Percentiles rank a stretch among this genome's conserved stretches.
phyloP scores from a whole-genome alignment of 2,797 vertebrate species.

The Heteromormyrus szaboi region DNA sequence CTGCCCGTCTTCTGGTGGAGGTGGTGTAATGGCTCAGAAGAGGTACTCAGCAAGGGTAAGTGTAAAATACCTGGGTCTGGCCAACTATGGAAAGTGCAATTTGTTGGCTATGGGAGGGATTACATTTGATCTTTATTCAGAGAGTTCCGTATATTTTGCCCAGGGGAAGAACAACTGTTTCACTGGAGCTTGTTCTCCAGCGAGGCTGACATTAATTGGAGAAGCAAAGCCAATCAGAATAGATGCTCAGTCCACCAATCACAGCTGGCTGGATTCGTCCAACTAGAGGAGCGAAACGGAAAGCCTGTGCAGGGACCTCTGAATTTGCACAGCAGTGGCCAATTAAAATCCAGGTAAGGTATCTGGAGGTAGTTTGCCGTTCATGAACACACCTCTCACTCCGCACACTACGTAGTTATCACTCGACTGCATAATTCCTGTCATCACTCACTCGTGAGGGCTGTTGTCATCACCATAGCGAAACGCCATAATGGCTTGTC shows the following conservation, averaged over 20 bases:
- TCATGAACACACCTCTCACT: neutral
- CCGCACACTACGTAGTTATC: neutral
- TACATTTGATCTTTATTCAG: neutral
- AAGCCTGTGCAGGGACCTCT: neutral
- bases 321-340: neutral
- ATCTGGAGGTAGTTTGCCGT: neutral
- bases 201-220: neutral
- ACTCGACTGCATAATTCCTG: conserved; percentile 35
- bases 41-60: neutral
- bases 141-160: neutral
- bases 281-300: neutral
- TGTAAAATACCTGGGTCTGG: neutral
- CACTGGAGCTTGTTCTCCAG: neutral
- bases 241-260: neutral
- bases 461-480: conserved; percentile 34
- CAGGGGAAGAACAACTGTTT: neutral
- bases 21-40: neutral
- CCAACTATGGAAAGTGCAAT: neutral
- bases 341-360: neutral
- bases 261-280: neutral
- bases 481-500: conserved; percentile 32
- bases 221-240: neutral
- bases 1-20: neutral
- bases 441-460: conserved; percentile 21
- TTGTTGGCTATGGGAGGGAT: neutral